Percentiles rank a stretch among this genome's conserved stretches.
These are phyloP conservation scores for Bubalus kerabau DNA, from an alignment of 2,113 vertebrate species.

Conservation along the genomic window DNA sequence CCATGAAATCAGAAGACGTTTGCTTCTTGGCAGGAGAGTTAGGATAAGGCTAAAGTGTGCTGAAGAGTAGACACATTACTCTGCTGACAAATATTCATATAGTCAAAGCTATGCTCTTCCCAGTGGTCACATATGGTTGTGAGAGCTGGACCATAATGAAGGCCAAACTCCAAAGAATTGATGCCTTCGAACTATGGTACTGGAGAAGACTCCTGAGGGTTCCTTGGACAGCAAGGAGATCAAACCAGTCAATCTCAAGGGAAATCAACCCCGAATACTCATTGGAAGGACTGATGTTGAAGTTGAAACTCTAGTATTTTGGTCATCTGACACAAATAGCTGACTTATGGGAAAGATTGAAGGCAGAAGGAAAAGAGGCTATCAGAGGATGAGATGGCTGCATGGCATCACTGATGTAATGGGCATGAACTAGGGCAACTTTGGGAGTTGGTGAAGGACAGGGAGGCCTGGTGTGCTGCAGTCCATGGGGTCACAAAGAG, in stretches of 20 bases:
- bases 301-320: not conserved
- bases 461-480: not conserved
- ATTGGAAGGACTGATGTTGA: not conserved
- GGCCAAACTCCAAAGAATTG: not conserved
- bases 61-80: not conserved
- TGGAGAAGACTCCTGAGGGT: not conserved
- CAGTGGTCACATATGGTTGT: not conserved
- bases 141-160: not conserved
- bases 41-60: not conserved
- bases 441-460: not conserved
- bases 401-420: not conserved
- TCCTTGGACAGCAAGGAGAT: not conserved
- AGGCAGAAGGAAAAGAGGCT: not conserved
- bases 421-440: not conserved
- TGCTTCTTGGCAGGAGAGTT: not conserved
- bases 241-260: not conserved
- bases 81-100: not conserved
- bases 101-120: not conserved
- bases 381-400: not conserved
- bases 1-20: not conserved
- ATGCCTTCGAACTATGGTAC: accelerated
- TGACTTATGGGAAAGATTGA: not conserved
- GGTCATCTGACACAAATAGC: not conserved
- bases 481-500: not conserved
- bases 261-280: not conserved